Base-by-base conservation (phyloP, 1,140 invertebrate species). In the Conus ventricosus region DNA sequence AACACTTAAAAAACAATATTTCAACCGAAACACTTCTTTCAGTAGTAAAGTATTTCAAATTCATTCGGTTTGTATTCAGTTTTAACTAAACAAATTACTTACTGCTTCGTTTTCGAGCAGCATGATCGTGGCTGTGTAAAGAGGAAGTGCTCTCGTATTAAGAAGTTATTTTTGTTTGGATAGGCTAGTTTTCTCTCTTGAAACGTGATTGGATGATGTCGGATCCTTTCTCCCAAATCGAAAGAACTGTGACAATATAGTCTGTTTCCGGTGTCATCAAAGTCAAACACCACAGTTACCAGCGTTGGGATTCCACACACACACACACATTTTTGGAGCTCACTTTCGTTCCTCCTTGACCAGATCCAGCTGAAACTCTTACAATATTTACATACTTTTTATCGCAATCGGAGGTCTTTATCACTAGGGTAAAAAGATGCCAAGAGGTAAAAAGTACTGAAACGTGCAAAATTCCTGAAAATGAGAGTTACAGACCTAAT, bases 61-160 rank as follows among this genome's bases (percentile, higher is more conserved):
- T 51, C 5, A 20, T 54, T 20, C 55, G 67, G 63, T 53, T 11
- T n/a, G 13, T 54, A 87, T 15, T 82, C 76, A 23, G 13, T 25
- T 13, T 80, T 13, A 67, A 80, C 13, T 51, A 20, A 78, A n/a
- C 39, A 75, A 54, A n/a, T 39, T 67, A 88, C 88, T 53, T 91
- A 93, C 93, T 84, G 91, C 85, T 86, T 93, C 93, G 89, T 92
- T 93, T 91, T 93, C 93, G 60, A 93, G 84, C 80, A 93, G 89
- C 92, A 93, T 93, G 55, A 90, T 93, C 55, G 57, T 75, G 15
- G 17, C 83, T 78, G 57, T 75, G 15, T 17, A 11, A 20, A 82
- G 55, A 82, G 83, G 27, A 86, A 71, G 81, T 60, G 39, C 85
- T 87, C 85, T 87, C 54, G 20, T 55, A 53, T 39, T n/a, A n/a